A percentile compares a stretch with the other conserved stretches of the same genome.
Evolutionary conservation across 1,140 invertebrate species (phyloP).

Genomic region (Zaprionus lachaisei): DNA sequence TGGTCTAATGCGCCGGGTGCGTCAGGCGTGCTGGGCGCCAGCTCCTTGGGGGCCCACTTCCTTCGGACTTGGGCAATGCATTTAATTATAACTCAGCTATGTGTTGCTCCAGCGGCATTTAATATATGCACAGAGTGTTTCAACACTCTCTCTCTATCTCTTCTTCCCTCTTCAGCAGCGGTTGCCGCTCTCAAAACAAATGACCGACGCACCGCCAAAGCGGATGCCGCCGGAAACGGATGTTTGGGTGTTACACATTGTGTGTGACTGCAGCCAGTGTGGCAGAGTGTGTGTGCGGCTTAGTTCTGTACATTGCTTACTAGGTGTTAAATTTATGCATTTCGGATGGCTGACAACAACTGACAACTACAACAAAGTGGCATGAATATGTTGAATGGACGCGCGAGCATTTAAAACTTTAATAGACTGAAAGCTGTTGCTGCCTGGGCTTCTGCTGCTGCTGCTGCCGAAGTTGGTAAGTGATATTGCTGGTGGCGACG

Average conservation of each 20-base stretch:
- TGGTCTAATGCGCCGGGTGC: constrained; percentile 16
- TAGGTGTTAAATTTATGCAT: constrained; percentile 83
- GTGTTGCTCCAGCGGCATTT: constrained; percentile 69
- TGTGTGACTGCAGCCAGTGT: constrained; percentile 40
- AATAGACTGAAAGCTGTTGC: constrained; percentile 45
- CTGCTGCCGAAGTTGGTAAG: constrained; percentile 27
- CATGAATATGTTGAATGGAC: constrained; percentile 45
- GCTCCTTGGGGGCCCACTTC: constrained; percentile 16
- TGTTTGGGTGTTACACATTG: constrained; percentile 82
- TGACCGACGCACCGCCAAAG: constrained; percentile 66
- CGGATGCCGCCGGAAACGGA: constrained; percentile 77
- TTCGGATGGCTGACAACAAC: constrained; percentile 75
- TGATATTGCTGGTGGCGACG: constrained; percentile 48
- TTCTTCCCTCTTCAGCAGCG: constrained; percentile 30
- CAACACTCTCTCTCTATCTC: constrained; percentile 8
- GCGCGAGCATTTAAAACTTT: constrained; percentile 66
- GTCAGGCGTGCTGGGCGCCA: neutral
- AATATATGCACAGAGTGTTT: constrained; percentile 75
- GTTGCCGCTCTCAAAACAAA: constrained; percentile 65
- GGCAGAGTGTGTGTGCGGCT: constrained; percentile 30
- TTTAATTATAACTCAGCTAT: constrained; percentile 73
- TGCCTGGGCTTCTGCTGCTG: neutral
- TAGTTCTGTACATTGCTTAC: constrained; percentile 75
- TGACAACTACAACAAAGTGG: constrained; percentile 64
- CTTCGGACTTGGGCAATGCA: constrained; percentile 49